Base-by-base conservation (phyloP, 2,888 invertebrate species). In the Machimus atricapillus region DNA sequence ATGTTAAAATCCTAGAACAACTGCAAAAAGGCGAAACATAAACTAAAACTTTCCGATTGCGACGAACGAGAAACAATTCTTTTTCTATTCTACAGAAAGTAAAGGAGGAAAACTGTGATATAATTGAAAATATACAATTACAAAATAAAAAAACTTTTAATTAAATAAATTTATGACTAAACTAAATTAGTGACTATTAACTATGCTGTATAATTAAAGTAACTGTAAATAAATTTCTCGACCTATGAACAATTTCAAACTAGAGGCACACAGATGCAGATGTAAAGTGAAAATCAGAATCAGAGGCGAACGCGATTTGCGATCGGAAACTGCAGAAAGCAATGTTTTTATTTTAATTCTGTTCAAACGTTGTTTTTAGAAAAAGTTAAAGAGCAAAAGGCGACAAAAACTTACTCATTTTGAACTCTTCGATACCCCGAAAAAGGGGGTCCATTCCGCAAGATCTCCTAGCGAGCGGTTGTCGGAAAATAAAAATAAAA, bases 41-140 rank as follows among this genome's bases (percentile, higher is more conserved):
- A 43, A 7, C 74, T 73, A 66, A 12, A 85, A 74, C 46, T 74
- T 85, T 85, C 43, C 73, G 52, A 85, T 85, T 37, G 66, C 37
- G 66, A 83, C 73, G 34, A 85, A 76, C 46, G 23, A 46, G 27
- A 46, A 46, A 40, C 43, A 73, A 85, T 76, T 74, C 66, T 85
- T 85, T 85, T 74, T 85, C 85, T 74, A 85, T 85, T 85, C 46
- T 16, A 46, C 74, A 85, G 74, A 85, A 74, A 85, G 27, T 85
- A 85, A 85, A 74, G 66, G 74, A 66, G 74, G 74, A 85, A 79
- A 85, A 85, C 85, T 85, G 85, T 85, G 85, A 85, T 85, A 85
- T 85, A 85, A 85, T 85, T 85, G 85, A 85, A 74, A 85, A 74
- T 85, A 85, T 74, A 74, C 74, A 85, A 85, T 85, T 85, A 85